Evolutionary conservation across 2,888 invertebrate genomes (phyloP), one percentile per base, ranked within the genome.

Genomic region (Tortricodes alternella): DNA sequence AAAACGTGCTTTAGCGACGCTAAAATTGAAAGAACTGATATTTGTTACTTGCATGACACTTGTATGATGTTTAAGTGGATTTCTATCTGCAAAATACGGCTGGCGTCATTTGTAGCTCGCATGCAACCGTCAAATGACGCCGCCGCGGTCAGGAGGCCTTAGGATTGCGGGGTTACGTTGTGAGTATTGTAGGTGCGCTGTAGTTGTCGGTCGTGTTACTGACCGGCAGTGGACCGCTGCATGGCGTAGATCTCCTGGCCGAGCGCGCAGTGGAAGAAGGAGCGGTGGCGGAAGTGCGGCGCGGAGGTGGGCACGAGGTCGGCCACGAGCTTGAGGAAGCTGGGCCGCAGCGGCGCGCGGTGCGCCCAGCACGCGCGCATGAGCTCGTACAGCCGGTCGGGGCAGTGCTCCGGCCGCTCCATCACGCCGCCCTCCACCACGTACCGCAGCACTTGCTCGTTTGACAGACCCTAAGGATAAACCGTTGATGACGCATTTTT

Each of bases 361-460:
- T 96, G 96, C 70, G 95, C 93, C 99, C 99, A 99, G 82, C 98
- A 99, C 62, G 93, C 92, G 65, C 94, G 92, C 99, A 99, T 99
- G 63, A 99, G 89, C 64, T 94, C 93, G 85, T 97, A 98, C 80
- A 99, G 91, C 68, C 95, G 94, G 74, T 97, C 96, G 1, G 99
- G 98, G 84, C 99, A 99, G 82, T 97, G 96, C 82, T 97, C 97
- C 0, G 99, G 99, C 60, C 96, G 93, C 81, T 97, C 97, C 97
- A 99, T 98, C 39, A 97, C 95, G 52, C 97, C 96, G 48, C 97
- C 97, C 70, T 96, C 96, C 62, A 96, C 95, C 58, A 98, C 97
- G 85, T 96, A 97, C 11, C 95, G 93, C 63, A 98, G 84, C 53
- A 96, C 98, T 91, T 99, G 97, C 87, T 98, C 98, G 85, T 99